Percentiles rank a stretch among this genome's conserved stretches.
Evolutionary conservation across 2,113 vertebrate genomes (phyloP).

Genomic region (Hemiprocne comata): DNA sequence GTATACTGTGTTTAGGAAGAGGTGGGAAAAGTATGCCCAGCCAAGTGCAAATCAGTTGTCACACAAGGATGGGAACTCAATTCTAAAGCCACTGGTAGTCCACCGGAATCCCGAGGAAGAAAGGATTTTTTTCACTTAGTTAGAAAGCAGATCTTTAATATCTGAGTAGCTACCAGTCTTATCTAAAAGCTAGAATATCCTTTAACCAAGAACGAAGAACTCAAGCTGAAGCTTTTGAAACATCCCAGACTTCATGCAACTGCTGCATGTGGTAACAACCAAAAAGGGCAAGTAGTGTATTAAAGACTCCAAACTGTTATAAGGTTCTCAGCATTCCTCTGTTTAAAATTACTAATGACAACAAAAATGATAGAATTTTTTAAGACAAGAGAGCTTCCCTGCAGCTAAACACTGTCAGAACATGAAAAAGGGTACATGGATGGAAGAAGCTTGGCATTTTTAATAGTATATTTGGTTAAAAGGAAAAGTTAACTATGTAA

Average conservation of each 20-base stretch:
- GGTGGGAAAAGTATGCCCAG: neutral
- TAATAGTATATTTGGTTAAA: neutral
- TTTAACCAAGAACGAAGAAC: neutral
- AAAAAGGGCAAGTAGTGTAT: neutral
- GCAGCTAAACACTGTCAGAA: neutral
- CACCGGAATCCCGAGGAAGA: neutral
- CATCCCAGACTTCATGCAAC: neutral
- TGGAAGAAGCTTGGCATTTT: neutral
- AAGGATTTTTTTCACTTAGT: neutral
- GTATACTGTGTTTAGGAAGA: accelerated
- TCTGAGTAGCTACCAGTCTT: neutral
- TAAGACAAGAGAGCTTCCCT: neutral
- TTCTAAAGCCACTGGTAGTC: neutral
- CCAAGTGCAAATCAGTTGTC: neutral
- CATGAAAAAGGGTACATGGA: neutral
- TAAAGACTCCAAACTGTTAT: neutral
- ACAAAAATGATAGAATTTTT: neutral
- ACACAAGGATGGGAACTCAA: neutral
- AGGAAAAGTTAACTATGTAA: neutral
- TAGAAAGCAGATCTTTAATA: neutral
- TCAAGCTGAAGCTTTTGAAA: neutral
- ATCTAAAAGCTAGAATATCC: neutral
- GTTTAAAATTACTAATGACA: neutral
- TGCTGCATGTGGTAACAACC: neutral
- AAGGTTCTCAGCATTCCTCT: neutral